Conservation (phyloP, 2,888 invertebrate species). For the Opisthograptis luteolata region DNA sequence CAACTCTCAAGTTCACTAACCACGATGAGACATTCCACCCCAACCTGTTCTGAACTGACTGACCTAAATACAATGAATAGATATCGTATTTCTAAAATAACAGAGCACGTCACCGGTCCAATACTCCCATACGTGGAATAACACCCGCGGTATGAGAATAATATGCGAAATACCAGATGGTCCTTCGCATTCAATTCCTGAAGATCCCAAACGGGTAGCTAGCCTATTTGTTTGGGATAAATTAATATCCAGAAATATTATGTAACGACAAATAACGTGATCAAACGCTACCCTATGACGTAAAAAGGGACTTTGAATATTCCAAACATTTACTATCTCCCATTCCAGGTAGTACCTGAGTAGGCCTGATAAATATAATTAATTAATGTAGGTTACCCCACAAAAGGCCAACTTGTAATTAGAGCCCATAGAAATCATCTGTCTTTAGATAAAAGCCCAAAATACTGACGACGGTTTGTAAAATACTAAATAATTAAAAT, state of each 20-base stretch:
- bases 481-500: not conserved
- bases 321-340: not conserved
- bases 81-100: constrained; percentile 9
- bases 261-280: too few species aligned
- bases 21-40: too few species aligned
- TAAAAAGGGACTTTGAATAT: too few species aligned
- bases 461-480: not conserved
- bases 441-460: not conserved
- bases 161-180: constrained; percentile 7
- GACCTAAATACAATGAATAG: constrained; percentile 10
- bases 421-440: not conserved
- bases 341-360: too few species aligned
- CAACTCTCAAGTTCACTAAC: too few species aligned
- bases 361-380: too few species aligned
- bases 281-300: too few species aligned
- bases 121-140: constrained; percentile 18
- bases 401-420: not conserved
- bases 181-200: constrained; percentile 17
- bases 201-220: not conserved
- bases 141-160: constrained; percentile 14
- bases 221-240: not conserved
- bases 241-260: not conserved
- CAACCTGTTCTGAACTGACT: constrained; percentile 1
- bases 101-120: constrained; percentile 3
- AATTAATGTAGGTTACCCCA: not conserved